Evolutionary conservation across 2,113 vertebrate species (phyloP).

Genomic region (Alosa alosa): DNA sequence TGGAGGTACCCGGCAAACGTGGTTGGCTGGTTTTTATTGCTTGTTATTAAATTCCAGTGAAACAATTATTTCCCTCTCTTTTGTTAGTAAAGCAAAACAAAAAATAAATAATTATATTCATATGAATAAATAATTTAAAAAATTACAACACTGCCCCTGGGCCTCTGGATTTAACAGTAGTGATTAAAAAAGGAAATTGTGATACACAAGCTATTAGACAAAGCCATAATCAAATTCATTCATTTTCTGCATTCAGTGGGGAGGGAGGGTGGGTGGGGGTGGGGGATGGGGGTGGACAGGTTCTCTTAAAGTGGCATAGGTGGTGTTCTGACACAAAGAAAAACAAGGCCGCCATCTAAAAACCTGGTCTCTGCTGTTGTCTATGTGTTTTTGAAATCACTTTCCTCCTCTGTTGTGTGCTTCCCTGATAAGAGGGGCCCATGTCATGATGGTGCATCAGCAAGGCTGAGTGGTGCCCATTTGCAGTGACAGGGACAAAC

Average conservation of each 20-base stretch:
- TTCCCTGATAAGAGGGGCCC: neutral
- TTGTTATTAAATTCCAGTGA: slow-evolving; percentile 98
- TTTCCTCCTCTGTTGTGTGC: neutral
- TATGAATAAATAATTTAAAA: slow-evolving; percentile 13
- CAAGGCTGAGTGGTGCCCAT: slow-evolving; percentile 1
- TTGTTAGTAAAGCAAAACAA: slow-evolving; percentile 83
- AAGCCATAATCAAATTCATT: slow-evolving; percentile 97
- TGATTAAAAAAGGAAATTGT: slow-evolving; percentile 98
- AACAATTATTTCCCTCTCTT: slow-evolving; percentile 87
- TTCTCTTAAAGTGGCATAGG: slow-evolving; percentile 85
- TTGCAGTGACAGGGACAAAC: slow-evolving; percentile 15
- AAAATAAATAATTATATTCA: slow-evolving; percentile 85
- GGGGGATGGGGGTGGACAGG: slow-evolving; percentile 64
- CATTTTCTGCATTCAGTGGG: slow-evolving; percentile 88
- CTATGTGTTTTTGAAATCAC: neutral
- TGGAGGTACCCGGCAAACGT: slow-evolving; percentile 79
- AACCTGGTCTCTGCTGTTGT: neutral
- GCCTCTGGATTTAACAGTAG: slow-evolving; percentile 88
- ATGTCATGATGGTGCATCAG: slow-evolving; percentile 14
- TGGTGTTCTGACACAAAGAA: slow-evolving; percentile 50
- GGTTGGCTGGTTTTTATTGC: slow-evolving; percentile 97
- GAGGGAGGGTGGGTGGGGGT: neutral
- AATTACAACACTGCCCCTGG: slow-evolving; percentile 78
- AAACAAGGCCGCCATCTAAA: slow-evolving; percentile 25
- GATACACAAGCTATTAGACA: slow-evolving; percentile 94